phyloP scores from a whole-genome alignment of 2,797 vertebrate genomes.

The Pseudopleuronectes americanus region DNA sequence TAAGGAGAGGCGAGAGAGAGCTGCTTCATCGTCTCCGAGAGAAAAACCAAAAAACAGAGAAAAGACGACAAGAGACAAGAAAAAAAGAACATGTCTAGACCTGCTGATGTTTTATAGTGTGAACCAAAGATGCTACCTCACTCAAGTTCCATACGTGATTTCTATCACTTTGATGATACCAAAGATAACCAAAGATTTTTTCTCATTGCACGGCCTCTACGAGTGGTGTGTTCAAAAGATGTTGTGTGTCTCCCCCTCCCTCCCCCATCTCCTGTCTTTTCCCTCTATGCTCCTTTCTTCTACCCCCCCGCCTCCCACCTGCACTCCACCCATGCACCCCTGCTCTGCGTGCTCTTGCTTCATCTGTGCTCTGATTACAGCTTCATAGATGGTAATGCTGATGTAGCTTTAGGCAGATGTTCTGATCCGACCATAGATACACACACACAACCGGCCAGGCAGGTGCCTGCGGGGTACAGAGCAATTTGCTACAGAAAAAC shows the following conservation, averaged over 20 bases:
- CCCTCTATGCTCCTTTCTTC: constrained; percentile 19
- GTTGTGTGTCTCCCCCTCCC: constrained; percentile 73
- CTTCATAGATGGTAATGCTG: constrained; percentile 74
- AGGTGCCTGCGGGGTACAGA: constrained; percentile 51
- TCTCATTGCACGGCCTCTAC: constrained; percentile 92
- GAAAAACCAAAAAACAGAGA: constrained; percentile 50
- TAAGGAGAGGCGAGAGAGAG: constrained; percentile 84
- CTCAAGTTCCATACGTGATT: constrained; percentile 99
- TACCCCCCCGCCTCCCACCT: constrained; percentile 59
- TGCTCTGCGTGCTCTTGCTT: constrained; percentile 70
- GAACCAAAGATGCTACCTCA: constrained; percentile 99
- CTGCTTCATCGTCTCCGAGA: constrained; percentile 86
- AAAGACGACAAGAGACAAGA: constrained; percentile 65
- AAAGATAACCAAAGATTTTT: constrained; percentile 99
- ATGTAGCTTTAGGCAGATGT: constrained; percentile 72
- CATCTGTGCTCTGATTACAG: constrained; percentile 80
- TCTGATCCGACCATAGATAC: constrained; percentile 70
- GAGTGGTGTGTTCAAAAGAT: constrained; percentile 88
- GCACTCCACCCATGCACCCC: constrained; percentile 61
- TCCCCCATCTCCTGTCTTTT: constrained; percentile 36
- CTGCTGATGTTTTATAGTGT: constrained; percentile 98
- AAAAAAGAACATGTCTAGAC: constrained; percentile 86
- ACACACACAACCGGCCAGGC: constrained; percentile 60
- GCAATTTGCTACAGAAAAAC: constrained; percentile 17
- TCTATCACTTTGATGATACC: constrained; percentile 99